These are phyloP conservation scores for Gymnogyps californianus DNA, from an alignment of 2,113 vertebrate species.

Conservation along the genomic window DNA sequence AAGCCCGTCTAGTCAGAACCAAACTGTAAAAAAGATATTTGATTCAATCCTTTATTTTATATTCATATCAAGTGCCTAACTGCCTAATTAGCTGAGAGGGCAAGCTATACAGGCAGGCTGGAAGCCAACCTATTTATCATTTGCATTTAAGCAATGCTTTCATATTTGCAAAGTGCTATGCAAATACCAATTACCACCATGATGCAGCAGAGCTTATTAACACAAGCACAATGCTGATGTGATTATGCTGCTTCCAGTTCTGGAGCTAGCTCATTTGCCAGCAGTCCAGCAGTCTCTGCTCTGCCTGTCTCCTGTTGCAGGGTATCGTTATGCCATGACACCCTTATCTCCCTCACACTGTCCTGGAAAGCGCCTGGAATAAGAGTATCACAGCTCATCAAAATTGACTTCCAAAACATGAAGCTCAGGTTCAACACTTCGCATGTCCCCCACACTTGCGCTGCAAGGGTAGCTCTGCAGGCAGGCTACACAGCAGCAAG, in stretches of 20 bases:
- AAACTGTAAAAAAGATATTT: neutral
- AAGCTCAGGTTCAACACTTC: fast-evolving
- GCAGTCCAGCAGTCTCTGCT: neutral
- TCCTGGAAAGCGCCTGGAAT: neutral
- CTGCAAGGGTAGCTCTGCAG: neutral
- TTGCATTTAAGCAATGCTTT: neutral
- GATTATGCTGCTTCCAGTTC: neutral
- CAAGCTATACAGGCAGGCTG: neutral
- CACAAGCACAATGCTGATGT: neutral
- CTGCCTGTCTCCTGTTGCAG: neutral
- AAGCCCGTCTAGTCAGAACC: neutral
- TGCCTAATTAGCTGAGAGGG: neutral
- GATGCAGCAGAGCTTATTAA: neutral
- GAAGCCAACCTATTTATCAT: neutral
- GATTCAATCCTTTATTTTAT: neutral
- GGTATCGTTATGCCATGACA: fast-evolving
- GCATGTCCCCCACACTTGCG: fast-evolving
- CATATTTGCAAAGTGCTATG: neutral
- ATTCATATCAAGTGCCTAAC: neutral
- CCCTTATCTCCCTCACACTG: neutral
- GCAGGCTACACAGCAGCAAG: neutral
- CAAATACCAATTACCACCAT: neutral
- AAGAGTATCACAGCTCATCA: fast-evolving
- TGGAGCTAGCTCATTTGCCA: neutral
- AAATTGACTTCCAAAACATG: fast-evolving